Evolutionary conservation across 2,113 vertebrate genomes (phyloP).

Genomic region (Gadus chalcogrammus): DNA sequence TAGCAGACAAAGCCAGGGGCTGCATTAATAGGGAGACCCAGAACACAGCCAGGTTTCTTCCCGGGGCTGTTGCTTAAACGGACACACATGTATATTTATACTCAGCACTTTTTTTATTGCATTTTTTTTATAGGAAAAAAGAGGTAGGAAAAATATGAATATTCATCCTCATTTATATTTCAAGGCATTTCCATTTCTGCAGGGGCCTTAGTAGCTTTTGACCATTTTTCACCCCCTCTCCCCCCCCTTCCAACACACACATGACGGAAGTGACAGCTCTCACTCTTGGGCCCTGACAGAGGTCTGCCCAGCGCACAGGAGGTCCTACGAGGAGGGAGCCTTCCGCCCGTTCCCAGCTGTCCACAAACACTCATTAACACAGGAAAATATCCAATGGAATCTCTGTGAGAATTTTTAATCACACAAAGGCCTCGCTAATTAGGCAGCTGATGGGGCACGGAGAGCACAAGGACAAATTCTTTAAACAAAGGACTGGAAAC

Average conservation of each 20-base stretch:
- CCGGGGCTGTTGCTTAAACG: constrained; percentile 77
- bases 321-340: constrained; percentile 83
- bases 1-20: constrained; percentile 83
- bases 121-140: constrained; percentile 19
- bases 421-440: constrained; percentile 97
- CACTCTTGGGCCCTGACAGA: constrained; percentile 98
- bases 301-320: constrained; percentile 91
- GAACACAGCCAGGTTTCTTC: constrained; percentile 64
- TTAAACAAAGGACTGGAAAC: constrained; percentile 99
- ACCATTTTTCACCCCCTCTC: constrained; percentile 92
- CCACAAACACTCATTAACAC: constrained; percentile 99
- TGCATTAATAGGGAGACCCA: constrained; percentile 82
- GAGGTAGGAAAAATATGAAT: constrained; percentile 91
- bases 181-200: constrained; percentile 91
- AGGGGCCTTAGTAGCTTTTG: constrained; percentile 82
- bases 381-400: constrained; percentile 98
- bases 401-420: constrained; percentile 99
- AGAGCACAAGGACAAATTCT: constrained; percentile 99
- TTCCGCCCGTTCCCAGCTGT: constrained; percentile 92
- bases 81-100: constrained; percentile 99
- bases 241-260: constrained; percentile 35
- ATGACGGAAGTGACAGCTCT: constrained; percentile 96
- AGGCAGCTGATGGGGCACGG: constrained; percentile 99
- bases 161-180: constrained; percentile 99
- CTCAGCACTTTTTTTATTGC: constrained; percentile 85